phyloP scores from a whole-genome alignment of 2,797 vertebrate species.

The Dipus sagitta region DNA sequence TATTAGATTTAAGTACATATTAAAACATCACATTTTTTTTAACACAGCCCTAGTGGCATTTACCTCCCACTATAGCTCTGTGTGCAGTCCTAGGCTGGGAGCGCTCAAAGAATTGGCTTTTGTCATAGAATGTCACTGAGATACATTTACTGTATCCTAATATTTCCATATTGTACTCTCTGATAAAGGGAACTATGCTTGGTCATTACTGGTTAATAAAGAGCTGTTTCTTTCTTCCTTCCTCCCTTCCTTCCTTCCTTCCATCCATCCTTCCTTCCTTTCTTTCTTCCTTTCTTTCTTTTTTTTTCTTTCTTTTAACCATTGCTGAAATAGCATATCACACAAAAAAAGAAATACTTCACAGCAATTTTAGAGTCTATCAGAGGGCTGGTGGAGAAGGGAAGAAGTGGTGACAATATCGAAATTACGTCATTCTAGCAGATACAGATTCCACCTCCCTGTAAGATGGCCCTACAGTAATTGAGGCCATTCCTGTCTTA shows the following conservation, averaged over 20 bases:
- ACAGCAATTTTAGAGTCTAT: not conserved
- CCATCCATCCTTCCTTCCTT: too few species aligned
- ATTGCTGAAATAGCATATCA: not conserved
- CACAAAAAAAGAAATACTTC: not conserved
- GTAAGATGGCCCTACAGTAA: not conserved
- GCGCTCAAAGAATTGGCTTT: not conserved
- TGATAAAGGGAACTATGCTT: not conserved
- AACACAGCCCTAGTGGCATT: not conserved
- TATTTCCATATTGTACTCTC: not conserved
- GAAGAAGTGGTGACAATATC: not conserved
- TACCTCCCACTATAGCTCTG: not conserved
- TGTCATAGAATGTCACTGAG: not conserved
- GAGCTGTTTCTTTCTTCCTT: not conserved
- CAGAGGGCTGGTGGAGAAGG: not conserved
- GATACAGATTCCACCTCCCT: not conserved
- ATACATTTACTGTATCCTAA: not conserved
- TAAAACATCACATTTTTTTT: not conserved
- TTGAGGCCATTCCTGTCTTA: not conserved
- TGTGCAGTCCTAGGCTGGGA: not conserved
- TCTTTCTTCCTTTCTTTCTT: too few species aligned
- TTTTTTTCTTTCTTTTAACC: not conserved
- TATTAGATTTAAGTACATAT: not conserved
- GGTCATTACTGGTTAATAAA: not conserved
- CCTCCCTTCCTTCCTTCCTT: too few species aligned
- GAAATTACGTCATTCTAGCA: not conserved